Percentiles rank a stretch among this genome's conserved stretches.
Evolutionary conservation across 1,140 invertebrate species (phyloP).

Genomic region (Panagrolaimus sp.): DNA sequence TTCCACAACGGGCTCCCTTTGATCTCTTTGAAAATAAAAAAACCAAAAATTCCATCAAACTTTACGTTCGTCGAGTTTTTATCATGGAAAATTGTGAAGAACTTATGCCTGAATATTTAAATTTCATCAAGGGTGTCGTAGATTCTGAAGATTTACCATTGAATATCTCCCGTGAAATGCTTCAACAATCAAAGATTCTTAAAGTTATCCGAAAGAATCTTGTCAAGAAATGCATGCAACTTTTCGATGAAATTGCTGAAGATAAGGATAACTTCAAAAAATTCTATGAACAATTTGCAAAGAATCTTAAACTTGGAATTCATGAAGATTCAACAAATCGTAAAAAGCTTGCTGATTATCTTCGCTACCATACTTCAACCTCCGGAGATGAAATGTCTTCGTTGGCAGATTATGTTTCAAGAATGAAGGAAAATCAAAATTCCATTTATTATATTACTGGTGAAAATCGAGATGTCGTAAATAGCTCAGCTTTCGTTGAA

Average conservation of each 20-base stretch:
- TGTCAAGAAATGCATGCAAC: constrained; percentile 92
- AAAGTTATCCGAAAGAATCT: constrained; percentile 96
- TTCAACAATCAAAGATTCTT: constrained; percentile 96
- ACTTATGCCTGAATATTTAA: constrained; percentile 92
- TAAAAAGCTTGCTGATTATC: constrained; percentile 81
- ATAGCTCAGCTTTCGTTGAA: constrained; percentile 94
- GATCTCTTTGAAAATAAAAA: constrained; percentile 98
- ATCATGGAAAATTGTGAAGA: constrained; percentile 99
- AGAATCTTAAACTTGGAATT: constrained; percentile 86
- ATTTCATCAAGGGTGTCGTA: constrained; percentile 74
- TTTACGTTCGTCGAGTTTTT: constrained; percentile 78
- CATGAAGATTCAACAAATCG: constrained; percentile 93
- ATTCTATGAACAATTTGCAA: constrained; percentile 95
- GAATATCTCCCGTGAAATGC: constrained; percentile 96
- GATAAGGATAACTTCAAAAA: constrained; percentile 97
- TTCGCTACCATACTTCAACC: constrained; percentile 85
- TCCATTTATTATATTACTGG: constrained; percentile 97
- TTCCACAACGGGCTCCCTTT: constrained; percentile 88
- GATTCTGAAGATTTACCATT: constrained; percentile 94
- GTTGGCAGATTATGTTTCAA: constrained; percentile 86
- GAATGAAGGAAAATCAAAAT: constrained; percentile 97
- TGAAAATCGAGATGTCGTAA: constrained; percentile 87
- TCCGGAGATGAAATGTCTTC: constrained; percentile 87
- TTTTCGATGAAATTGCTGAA: constrained; percentile 88
- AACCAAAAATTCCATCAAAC: constrained; percentile 94